A percentile compares a stretch with the other conserved stretches of the same genome.
Conservation (phyloP, 1,140 invertebrate species). For the Chironomus striatipennis region DNA sequence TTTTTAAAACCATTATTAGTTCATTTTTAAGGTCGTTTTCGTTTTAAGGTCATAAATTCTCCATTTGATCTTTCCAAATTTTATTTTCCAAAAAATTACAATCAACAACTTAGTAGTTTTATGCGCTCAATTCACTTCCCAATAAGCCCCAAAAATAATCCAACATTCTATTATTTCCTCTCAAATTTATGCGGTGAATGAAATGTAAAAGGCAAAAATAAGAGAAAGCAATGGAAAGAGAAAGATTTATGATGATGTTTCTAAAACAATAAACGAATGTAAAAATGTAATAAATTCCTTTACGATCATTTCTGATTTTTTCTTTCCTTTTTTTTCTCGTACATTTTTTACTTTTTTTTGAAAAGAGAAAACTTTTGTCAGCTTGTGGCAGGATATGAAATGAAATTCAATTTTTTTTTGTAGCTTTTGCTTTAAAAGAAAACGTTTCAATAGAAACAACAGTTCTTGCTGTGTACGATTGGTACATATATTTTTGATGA, state of each 20-base stretch:
- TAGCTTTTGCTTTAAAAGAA: background rate
- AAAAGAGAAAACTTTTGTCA: constrained; percentile 1
- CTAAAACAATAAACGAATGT: constrained; percentile 3
- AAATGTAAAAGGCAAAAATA: background rate
- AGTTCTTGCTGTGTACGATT: too few relatives aligned
- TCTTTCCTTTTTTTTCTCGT: too few relatives aligned
- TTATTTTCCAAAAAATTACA: too few relatives aligned
- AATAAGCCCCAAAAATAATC: too few relatives aligned
- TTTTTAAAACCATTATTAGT: too few relatives aligned
- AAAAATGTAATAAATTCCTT: background rate
- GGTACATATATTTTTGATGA: too few relatives aligned
- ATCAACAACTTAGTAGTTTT: too few relatives aligned
- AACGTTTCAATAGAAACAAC: too few relatives aligned
- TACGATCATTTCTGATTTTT: constrained; percentile 9
- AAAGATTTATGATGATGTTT: constrained; percentile 14
- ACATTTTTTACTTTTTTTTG: background rate
- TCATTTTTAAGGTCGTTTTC: too few relatives aligned
- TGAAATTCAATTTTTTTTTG: constrained; percentile 15
- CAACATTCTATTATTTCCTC: background rate
- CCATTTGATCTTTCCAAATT: too few relatives aligned
- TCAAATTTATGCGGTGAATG: background rate
- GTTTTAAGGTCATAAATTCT: too few relatives aligned
- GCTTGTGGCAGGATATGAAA: background rate
- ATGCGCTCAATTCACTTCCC: too few relatives aligned
- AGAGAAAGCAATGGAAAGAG: background rate